A percentile compares a stretch with the other conserved stretches of the same genome.
Conservation (phyloP, 1,140 invertebrate genomes). For the Aporrectodea caliginosa region DNA sequence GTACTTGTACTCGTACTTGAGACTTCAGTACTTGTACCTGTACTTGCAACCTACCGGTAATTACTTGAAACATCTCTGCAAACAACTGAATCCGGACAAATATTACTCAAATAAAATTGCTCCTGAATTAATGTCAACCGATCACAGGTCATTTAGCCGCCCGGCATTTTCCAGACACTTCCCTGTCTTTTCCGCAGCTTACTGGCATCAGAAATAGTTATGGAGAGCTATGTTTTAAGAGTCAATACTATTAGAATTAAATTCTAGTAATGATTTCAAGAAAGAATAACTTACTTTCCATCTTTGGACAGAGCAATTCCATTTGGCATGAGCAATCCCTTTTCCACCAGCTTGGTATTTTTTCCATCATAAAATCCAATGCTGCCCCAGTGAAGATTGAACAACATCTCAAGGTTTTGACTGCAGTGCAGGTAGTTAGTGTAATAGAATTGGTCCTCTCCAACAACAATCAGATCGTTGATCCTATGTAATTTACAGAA, state of each 20-base stretch:
- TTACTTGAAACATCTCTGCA: no score
- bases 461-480: conserved; percentile 40
- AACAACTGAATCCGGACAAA: no score
- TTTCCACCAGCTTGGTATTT: conserved; percentile 32
- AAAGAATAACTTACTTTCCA: conserved; percentile 28
- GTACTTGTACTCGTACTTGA: no score
- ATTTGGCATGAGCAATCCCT: conserved; percentile 37
- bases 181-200: not conserved
- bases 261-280: not conserved
- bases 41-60: no score
- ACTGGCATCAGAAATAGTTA: not conserved
- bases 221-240: not conserved
- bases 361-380: conserved; percentile 38
- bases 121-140: no score
- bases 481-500: no score
- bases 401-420: conserved; percentile 12
- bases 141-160: no score
- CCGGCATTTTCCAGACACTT: not conserved
- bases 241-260: not conserved
- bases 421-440: conserved; percentile 35
- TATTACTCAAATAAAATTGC: no score
- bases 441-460: conserved; percentile 42
- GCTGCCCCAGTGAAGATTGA: conserved; percentile 32
- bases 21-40: no score
- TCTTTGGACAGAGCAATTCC: conserved; percentile 39